phyloP scores from a whole-genome alignment of 2,113 vertebrate species.

The Salvelinus alpinus region DNA sequence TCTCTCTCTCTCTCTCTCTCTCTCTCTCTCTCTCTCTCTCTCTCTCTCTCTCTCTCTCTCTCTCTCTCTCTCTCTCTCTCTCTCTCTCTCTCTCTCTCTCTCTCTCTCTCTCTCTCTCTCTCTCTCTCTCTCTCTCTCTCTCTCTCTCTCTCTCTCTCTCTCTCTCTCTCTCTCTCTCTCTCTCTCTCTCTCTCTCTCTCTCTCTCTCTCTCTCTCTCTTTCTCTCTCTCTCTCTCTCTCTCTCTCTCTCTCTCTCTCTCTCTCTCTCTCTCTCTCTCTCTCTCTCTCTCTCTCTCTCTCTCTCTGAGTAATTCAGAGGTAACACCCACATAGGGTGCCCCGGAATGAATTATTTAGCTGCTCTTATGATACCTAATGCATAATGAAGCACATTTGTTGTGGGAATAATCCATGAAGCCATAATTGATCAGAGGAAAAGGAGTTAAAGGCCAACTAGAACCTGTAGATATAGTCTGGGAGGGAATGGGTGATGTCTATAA shows the following conservation, averaged over 20 bases:
- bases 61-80: too few species aligned
- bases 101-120: too few species aligned
- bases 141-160: too few species aligned
- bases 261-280: too few species aligned
- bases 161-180: too few species aligned
- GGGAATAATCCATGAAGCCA: conserved; percentile 51
- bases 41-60: too few species aligned
- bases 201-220: too few species aligned
- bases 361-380: conserved; percentile 44
- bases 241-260: too few species aligned
- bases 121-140: too few species aligned
- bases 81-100: too few species aligned
- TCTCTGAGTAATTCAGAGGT: background rate
- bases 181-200: too few species aligned
- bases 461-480: background rate
- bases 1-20: conserved; percentile 13
- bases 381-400: conserved; percentile 46
- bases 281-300: background rate
- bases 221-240: too few species aligned
- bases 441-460: conserved; percentile 39
- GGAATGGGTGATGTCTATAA: background rate
- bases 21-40: background rate
- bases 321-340: conserved; percentile 11
- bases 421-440: conserved; percentile 43
- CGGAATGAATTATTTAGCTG: conserved; percentile 20